Base-by-base conservation (phyloP, 2,888 invertebrate species). In the Chouioia cunea region DNA sequence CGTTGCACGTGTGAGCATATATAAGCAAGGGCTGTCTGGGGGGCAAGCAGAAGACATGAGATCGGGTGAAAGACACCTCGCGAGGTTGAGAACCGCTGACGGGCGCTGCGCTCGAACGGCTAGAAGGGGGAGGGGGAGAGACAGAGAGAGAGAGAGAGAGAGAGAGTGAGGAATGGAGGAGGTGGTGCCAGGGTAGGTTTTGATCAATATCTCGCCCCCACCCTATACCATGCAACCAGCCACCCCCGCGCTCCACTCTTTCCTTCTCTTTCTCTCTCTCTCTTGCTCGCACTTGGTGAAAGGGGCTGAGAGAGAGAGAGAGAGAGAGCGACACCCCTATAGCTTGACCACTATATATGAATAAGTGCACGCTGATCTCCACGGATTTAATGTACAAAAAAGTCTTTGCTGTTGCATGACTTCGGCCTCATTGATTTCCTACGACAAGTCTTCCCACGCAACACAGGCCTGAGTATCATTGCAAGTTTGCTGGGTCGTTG, bases 201-300 rank as follows among this genome's bases (percentile, higher is more conserved):
- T 84, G 85, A 84, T 85, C 85, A 85, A 85, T 83, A 85, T 85
- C 85, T 85, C 83, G 82, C 81, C 83, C 83, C 84, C 83, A 82
- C 81, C 79, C 80, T 79, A 79, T 60, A 73, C 73, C 74, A 68
- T 74, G 64, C 69, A 58, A 67, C 70, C 70, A 46, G 58, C 62
- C 68, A 58, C 64, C 62, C 58, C 46, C 70, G 64, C 69, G 46
- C 48, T 10, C 48, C 65, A 63, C 20, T 63, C 62, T 44, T 4
- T 6, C 15, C 1, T 53, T n/a, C 4, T 18, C 43, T 23, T 23
- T 22, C 50, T 14, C 54, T 36, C 56, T 36, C 50, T 60, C n/a
- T 43, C 43, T 57, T 47, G 57, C 43, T 43, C 43, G n/a, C 20
- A 10, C 60, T 52, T 56, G 76, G 74, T 8, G 27, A 27, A 53